A percentile compares a stretch with the other conserved stretches of the same genome.
Evolutionary conservation across 2,113 vertebrate species (phyloP).

Genomic region (Sitta europaea): DNA sequence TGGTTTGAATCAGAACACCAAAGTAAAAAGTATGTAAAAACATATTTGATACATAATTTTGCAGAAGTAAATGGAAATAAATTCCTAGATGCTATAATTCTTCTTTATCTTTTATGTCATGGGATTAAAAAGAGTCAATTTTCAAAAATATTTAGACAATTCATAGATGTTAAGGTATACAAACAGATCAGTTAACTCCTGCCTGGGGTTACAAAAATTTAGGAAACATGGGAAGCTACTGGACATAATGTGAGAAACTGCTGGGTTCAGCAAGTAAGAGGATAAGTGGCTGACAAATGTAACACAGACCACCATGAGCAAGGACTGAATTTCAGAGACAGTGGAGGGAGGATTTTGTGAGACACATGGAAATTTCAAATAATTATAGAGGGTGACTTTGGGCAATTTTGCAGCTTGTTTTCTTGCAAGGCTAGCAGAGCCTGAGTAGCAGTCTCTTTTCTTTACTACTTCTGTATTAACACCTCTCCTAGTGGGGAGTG

Average conservation of each 20-base stretch:
- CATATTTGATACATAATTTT: background rate
- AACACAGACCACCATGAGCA: rapidly evolving
- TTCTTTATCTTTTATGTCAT: background rate
- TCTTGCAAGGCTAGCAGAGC: background rate
- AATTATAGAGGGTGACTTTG: background rate
- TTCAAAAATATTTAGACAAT: background rate
- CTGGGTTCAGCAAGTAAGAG: background rate
- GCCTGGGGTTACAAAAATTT: background rate
- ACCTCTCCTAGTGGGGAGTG: background rate
- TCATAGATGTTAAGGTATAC: background rate
- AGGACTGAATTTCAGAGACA: background rate
- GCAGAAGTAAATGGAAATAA: background rate
- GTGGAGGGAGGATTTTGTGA: background rate
- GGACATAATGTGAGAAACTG: background rate
- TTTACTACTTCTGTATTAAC: background rate
- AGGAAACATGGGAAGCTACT: background rate
- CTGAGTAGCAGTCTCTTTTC: background rate
- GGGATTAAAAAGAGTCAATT: background rate
- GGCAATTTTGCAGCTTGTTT: background rate
- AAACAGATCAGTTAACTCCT: background rate
- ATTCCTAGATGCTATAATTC: background rate
- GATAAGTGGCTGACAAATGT: background rate
- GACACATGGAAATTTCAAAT: background rate
- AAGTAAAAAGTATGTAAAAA: background rate
- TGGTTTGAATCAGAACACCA: background rate